Evolutionary conservation across 2,797 vertebrate genomes (phyloP), one percentile per base, ranked within the genome.

Genomic region (Selene dorsalis): DNA sequence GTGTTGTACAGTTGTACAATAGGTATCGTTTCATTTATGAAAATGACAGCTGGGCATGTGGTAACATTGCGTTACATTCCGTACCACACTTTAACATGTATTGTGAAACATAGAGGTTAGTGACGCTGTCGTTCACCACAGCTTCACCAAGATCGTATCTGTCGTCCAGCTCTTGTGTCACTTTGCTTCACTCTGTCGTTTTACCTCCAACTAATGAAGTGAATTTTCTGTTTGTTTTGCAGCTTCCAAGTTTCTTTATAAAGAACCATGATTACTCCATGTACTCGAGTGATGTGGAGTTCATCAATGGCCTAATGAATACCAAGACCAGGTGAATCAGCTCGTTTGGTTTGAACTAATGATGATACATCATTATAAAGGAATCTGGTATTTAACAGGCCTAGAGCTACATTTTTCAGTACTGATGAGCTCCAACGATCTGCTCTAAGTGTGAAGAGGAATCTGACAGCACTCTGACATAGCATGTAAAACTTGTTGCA

Each of bases 161-260:
- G 4, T n/a, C n/a, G 47, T 50, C 47, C 6, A 20, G 47, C 9
- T 48, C 20, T 48, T 10, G 47, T n/a, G 47, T 11, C 20, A 22
- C 20, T n/a, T 4, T 22, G 9, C n/a, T 50, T 4, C 11, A 11
- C 13, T 14, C 41, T 43, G 41, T 43, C 4, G 41, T 43, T 43
- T 13, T 16, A 16, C 41, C 16, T 16, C 2, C 1, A 18, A 47
- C 6, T 18, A 17, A 47, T 4, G 6, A 18, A 8, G 45, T 18
- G 17, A 47, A 18, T 18, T 20, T 48, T n/a, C 14, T 56, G 13
- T 38, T 80, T 90, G 26, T 77, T 45, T 91, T 91, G 35, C 90
- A 98, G 97, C 93, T 98, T 62, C 97, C 97, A 18, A 90, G 68
- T 60, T 95, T 98, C 88, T 95, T 98, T 55, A 41, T 90, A 84